Conservation (phyloP, 2,888 invertebrate genomes). For the Melanophora roralis region DNA sequence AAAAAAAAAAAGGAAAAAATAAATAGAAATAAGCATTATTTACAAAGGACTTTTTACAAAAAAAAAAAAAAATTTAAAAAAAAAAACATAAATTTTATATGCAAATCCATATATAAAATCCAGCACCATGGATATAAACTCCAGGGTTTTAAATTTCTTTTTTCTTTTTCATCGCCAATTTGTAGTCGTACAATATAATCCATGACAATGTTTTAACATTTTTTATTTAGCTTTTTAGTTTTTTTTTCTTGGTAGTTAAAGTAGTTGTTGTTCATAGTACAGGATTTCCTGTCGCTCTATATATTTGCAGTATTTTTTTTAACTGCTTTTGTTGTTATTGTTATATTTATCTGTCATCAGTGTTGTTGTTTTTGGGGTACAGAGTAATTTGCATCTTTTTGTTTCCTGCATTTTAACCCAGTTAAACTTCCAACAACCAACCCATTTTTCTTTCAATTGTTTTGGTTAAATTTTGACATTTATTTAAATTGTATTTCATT, state of each 20-base stretch:
- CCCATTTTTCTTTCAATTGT: conserved; percentile 47
- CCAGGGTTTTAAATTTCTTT: conserved; percentile 6
- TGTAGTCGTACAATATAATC: conserved; percentile 35
- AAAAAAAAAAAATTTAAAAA: neutral
- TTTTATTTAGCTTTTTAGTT: neutral
- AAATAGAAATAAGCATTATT: neutral
- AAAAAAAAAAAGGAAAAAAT: neutral
- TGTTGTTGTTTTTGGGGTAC: conserved; percentile 10
- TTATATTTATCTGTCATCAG: conserved; percentile 27
- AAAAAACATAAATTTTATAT: conserved; percentile 5
- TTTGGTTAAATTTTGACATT: conserved; percentile 55
- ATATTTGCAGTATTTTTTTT: conserved; percentile 12
- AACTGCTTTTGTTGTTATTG: conserved; percentile 19
- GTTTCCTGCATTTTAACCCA: conserved; percentile 47
- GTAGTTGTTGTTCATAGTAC: conserved; percentile 33
- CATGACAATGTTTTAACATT: conserved; percentile 14
- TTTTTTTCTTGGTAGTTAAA: neutral
- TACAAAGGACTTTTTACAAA: neutral
- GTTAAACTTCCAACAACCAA: conserved; percentile 51
- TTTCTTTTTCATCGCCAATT: conserved; percentile 23
- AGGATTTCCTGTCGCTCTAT: conserved; percentile 58
- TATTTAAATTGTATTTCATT: conserved; percentile 31
- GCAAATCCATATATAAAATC: conserved; percentile 35
- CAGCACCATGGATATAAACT: conserved; percentile 27
- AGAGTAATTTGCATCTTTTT: conserved; percentile 51